phyloP scores from a whole-genome alignment of 2,888 invertebrate genomes.

The Eilema depressum region DNA sequence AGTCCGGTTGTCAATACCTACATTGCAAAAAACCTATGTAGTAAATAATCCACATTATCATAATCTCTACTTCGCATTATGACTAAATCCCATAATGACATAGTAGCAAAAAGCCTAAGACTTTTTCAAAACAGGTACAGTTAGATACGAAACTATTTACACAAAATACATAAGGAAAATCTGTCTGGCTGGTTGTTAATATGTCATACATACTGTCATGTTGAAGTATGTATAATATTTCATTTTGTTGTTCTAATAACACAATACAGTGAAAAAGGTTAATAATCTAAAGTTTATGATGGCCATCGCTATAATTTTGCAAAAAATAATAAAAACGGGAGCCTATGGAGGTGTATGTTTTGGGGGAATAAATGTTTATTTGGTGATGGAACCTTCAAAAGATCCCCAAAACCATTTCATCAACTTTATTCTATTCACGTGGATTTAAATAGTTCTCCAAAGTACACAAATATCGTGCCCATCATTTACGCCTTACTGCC shows the following conservation, averaged over 20 bases:
- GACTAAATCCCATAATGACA: too few species aligned
- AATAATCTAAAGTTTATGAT: background rate
- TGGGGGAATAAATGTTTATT: conserved; percentile 1
- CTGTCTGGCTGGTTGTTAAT: too few species aligned
- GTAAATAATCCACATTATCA: too few species aligned
- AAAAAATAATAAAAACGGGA: background rate
- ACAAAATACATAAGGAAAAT: too few species aligned
- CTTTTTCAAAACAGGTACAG: too few species aligned
- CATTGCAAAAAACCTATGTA: too few species aligned
- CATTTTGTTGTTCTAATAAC: background rate
- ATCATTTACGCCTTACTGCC: background rate
- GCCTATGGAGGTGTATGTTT: background rate
- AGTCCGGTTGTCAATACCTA: too few species aligned
- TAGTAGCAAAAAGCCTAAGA: too few species aligned
- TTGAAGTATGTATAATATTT: background rate
- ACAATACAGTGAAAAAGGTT: conserved; percentile 1
- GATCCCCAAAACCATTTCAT: background rate
- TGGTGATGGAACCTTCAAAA: conserved; percentile 1
- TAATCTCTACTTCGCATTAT: too few species aligned
- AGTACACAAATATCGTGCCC: conserved; percentile 2
- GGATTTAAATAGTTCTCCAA: background rate
- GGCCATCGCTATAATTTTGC: too few species aligned
- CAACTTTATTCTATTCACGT: background rate
- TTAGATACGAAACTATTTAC: too few species aligned
- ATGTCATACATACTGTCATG: too few species aligned